A percentile compares a stretch with the other conserved stretches of the same genome.
These are phyloP conservation scores for Sepiola atlantica DNA, from an alignment of 2,888 invertebrate species.

Conservation along the genomic window DNA sequence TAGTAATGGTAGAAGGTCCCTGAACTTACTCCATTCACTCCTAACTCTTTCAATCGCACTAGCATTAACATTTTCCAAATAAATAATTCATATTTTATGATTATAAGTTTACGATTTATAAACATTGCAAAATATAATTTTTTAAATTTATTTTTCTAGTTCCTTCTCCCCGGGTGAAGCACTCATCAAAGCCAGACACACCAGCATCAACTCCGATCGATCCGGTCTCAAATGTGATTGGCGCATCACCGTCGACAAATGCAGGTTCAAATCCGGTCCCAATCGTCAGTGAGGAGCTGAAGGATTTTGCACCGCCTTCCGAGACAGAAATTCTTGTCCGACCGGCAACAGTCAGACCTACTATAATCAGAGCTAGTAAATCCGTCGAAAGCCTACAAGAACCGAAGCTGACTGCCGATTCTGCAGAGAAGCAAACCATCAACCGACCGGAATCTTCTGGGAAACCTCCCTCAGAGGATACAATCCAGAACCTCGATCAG, in stretches of 20 bases:
- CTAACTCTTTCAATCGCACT: too few species aligned
- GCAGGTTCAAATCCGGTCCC: not conserved
- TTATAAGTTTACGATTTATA: too few species aligned
- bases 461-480: not conserved
- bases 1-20: too few species aligned
- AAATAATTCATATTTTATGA: too few species aligned
- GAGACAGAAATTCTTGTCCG: not conserved
- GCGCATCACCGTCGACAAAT: not conserved
- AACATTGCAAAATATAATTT: too few species aligned
- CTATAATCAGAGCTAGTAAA: constrained; percentile 11
- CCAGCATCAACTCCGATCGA: not conserved
- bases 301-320: constrained; percentile 12
- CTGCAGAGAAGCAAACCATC: not conserved
- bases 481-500: too few species aligned
- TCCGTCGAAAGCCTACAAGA: not conserved
- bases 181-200: not conserved
- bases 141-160: not conserved
- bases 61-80: too few species aligned
- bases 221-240: not conserved
- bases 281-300: not conserved
- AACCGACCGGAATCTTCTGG: not conserved
- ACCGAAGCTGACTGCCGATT: not conserved
- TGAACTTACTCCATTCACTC: too few species aligned
- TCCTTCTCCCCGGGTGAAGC: not conserved
- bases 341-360: not conserved